Evolutionary conservation across 2,797 vertebrate species (phyloP).

Genomic region (Mycteria americana): DNA sequence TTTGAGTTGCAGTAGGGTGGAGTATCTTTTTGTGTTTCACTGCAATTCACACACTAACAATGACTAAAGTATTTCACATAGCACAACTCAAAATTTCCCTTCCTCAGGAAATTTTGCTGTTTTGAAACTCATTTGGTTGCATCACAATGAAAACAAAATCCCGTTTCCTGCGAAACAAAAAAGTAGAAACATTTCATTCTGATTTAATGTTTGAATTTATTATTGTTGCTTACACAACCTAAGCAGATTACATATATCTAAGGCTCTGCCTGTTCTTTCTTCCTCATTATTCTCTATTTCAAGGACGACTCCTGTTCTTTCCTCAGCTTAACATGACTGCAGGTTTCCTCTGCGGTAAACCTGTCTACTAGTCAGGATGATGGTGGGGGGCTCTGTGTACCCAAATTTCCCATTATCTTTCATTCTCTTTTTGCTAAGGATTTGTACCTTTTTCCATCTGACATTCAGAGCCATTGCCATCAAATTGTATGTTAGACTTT

Average conservation of each 20-base stretch:
- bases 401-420: neutral
- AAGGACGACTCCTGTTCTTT: neutral
- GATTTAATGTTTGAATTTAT: neutral
- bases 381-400: neutral
- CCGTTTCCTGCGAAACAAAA: neutral
- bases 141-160: conserved; percentile 1
- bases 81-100: neutral
- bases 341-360: neutral
- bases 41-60: neutral
- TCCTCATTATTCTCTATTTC: neutral
- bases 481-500: neutral
- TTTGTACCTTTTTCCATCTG: neutral
- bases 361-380: neutral
- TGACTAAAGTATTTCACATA: neutral
- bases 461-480: neutral
- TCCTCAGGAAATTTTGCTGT: neutral
- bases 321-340: neutral
- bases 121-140: neutral
- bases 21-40: neutral
- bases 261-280: neutral
- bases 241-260: neutral
- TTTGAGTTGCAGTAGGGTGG: neutral
- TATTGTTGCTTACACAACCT: neutral
- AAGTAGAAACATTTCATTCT: neutral
- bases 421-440: neutral